Base-by-base conservation (phyloP, 2,888 invertebrate species). In the Pecten maximus region DNA sequence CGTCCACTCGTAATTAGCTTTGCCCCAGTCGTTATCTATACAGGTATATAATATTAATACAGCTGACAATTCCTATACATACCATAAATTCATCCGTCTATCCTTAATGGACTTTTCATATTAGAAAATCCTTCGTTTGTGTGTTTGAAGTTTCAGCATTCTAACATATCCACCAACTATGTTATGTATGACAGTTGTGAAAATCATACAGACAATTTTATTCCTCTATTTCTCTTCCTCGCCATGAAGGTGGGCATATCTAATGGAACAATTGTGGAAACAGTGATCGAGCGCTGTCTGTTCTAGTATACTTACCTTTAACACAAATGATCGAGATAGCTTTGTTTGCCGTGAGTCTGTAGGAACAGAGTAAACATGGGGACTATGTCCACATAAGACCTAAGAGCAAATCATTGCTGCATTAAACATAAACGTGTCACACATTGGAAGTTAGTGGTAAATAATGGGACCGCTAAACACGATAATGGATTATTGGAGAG, bases 301-400 rank as follows among this genome's bases (percentile, higher is more conserved):
- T 74, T 35, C 74, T 35, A 10, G 35, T 23, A 74, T 35, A 74
- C 74, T 74, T 74, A 74, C 35, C 74, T 74, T 74, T 28, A 19
- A 74, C 74, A 74, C 74, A 35, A n/a, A n/a, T 74, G 74, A 74
- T 15, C 35, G 35, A 74, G 74, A 74, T 74, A 74, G 35, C 74
- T 35, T 28, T 74, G 28, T 28, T 74, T 74, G 74, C 12, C 74
- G 74, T 16, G 35, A 28, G 74, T 35, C 74, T 74, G 35, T 74
- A 74, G 74, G 23, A 74, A 74, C 74, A 74, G 74, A 23, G 74
- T 74, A 74, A 74, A 74, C 35, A 74, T 2, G 6, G 8, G 35
- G 74, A 6, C 28, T 74, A 35, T 35, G 74, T 74, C 74, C 74
- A 74, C 35, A 35, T 74, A 6, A 74, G 50, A 0, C 28, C 74